Conservation (phyloP, 2,113 vertebrate genomes). For the Turdus rufiventris region DNA sequence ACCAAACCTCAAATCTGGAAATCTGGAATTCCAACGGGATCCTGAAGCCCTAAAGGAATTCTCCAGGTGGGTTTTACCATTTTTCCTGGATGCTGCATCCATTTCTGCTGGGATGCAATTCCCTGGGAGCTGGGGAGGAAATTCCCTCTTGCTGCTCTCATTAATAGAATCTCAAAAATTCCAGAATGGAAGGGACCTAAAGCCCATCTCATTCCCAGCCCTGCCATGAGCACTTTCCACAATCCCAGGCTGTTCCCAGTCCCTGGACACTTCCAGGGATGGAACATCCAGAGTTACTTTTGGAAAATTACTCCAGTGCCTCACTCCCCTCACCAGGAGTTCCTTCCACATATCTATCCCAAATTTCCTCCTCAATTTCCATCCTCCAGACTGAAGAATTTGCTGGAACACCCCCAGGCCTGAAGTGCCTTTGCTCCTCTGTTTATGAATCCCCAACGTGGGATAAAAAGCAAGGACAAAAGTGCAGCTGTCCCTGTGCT, state of each 20-base stretch:
- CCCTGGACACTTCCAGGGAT: not conserved
- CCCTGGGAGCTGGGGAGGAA: not conserved
- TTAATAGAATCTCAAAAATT: not conserved
- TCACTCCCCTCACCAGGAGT: not conserved
- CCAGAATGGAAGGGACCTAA: not conserved
- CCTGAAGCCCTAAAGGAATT: not conserved
- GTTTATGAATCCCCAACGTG: not conserved
- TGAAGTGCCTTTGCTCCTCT: rapidly evolving
- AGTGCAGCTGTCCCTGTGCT: not conserved
- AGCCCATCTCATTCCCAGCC: not conserved
- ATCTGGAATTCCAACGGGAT: not conserved
- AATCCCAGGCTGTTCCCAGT: rapidly evolving
- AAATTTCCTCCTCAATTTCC: not conserved
- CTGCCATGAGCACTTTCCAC: not conserved
- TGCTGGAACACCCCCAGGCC: not conserved
- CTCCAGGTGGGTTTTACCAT: rapidly evolving
- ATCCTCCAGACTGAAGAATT: rapidly evolving
- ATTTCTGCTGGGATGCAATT: not conserved
- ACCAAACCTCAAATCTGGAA: rapidly evolving
- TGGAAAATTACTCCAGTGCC: not conserved
- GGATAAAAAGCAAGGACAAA: not conserved
- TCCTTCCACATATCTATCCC: not conserved
- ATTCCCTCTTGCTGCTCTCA: not conserved
- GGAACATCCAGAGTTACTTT: not conserved
- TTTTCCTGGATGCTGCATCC: not conserved